Evolutionary conservation across 2,113 vertebrate genomes (phyloP).

Genomic region (Ifrita kowaldi): DNA sequence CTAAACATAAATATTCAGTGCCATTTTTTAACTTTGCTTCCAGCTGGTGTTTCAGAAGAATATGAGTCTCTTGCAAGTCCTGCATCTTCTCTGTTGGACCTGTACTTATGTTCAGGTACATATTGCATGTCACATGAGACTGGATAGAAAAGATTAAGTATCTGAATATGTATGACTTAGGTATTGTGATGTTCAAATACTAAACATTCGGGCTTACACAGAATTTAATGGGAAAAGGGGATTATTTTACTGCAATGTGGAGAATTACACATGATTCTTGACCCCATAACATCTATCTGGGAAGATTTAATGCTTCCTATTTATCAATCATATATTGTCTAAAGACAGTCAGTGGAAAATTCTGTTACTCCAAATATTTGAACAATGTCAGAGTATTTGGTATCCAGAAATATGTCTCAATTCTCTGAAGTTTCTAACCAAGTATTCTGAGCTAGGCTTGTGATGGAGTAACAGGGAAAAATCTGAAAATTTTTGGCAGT

Average conservation of each 20-base stretch:
- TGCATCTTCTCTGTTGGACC: background rate
- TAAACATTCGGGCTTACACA: background rate
- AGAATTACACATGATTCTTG: background rate
- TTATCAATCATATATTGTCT: background rate
- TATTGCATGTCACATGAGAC: background rate
- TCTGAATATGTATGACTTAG: background rate
- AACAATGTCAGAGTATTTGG: background rate
- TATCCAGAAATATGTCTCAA: background rate
- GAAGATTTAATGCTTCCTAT: background rate
- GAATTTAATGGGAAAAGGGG: background rate
- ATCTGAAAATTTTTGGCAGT: fast-evolving
- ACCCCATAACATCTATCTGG: background rate
- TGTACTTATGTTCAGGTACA: background rate
- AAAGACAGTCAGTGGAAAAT: background rate
- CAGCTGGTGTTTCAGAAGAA: background rate
- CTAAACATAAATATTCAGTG: background rate
- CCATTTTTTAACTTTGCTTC: background rate
- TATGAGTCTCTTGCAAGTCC: background rate
- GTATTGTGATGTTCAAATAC: background rate
- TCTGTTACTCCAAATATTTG: background rate
- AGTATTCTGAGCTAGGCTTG: background rate
- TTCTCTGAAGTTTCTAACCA: background rate
- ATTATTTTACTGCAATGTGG: background rate
- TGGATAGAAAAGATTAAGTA: background rate
- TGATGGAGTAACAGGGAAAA: background rate